Conservation (phyloP, 2,797 vertebrate species). For the Austrolebias charrua region DNA sequence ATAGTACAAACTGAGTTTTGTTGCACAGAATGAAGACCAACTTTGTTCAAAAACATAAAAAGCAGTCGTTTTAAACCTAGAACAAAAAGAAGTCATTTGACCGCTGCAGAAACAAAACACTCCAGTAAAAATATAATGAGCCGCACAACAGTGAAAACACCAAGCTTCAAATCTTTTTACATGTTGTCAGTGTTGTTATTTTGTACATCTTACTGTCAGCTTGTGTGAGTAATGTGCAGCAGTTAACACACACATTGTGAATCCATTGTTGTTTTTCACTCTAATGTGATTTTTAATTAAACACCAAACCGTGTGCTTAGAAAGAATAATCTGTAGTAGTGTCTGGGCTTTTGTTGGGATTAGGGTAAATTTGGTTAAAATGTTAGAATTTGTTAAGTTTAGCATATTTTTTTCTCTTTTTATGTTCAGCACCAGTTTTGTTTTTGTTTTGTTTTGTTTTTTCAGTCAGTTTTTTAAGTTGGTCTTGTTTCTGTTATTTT, state of each 20-base stretch:
- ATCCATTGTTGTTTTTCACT: neutral
- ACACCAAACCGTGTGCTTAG: neutral
- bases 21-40: neutral
- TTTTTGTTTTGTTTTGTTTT: neutral
- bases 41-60: neutral
- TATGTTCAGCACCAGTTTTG: neutral
- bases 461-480: neutral
- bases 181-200: neutral
- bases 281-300: neutral
- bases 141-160: neutral
- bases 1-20: neutral
- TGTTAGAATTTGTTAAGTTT: neutral
- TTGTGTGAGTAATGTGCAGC: neutral
- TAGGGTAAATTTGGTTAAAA: neutral
- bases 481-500: neutral
- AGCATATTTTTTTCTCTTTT: neutral
- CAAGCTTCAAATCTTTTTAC: neutral
- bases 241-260: neutral
- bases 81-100: neutral
- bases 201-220: neutral
- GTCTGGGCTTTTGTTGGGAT: neutral
- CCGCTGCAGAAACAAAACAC: neutral
- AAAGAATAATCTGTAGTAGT: neutral
- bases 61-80: neutral
- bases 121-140: neutral